Percentiles rank a stretch among this genome's conserved stretches.
These are phyloP conservation scores for Echeneis naucrates DNA, from an alignment of 2,797 vertebrate species.

Conservation along the genomic window DNA sequence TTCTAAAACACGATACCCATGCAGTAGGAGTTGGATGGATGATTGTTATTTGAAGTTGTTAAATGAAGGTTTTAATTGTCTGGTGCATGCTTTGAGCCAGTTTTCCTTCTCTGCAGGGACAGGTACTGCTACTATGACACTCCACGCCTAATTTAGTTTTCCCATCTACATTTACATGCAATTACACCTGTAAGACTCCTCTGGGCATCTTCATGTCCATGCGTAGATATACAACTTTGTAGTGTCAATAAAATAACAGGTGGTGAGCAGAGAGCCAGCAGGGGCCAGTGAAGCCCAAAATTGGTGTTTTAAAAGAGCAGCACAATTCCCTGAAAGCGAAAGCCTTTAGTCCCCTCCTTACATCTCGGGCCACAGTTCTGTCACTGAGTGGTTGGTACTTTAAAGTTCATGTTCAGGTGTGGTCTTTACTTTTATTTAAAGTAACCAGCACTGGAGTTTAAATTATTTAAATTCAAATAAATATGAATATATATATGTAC, in stretches of 20 bases:
- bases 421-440: neutral
- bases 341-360: neutral
- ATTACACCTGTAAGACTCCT: slow-evolving; percentile 57
- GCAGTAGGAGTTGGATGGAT: slow-evolving; percentile 22
- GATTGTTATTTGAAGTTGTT: slow-evolving; percentile 49
- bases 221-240: slow-evolving; percentile 22
- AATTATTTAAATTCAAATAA: neutral
- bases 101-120: slow-evolving; percentile 52
- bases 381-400: neutral
- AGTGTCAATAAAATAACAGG: slow-evolving; percentile 23
- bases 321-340: neutral
- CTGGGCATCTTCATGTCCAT: slow-evolving; percentile 7
- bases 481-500: no score
- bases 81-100: slow-evolving; percentile 53
- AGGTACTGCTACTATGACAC: slow-evolving; percentile 35
- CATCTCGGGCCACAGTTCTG: neutral
- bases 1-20: slow-evolving; percentile 29
- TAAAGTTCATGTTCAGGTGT: neutral
- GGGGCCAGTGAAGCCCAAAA: slow-evolving; percentile 4
- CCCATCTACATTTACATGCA: slow-evolving; percentile 60
- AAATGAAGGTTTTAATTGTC: slow-evolving; percentile 59
- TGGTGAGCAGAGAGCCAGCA: neutral
- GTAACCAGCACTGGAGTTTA: neutral
- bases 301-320: neutral
- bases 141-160: slow-evolving; percentile 64